These are phyloP conservation scores for Charanyca ferruginea DNA, from an alignment of 2,888 invertebrate genomes.

Conservation along the genomic window DNA sequence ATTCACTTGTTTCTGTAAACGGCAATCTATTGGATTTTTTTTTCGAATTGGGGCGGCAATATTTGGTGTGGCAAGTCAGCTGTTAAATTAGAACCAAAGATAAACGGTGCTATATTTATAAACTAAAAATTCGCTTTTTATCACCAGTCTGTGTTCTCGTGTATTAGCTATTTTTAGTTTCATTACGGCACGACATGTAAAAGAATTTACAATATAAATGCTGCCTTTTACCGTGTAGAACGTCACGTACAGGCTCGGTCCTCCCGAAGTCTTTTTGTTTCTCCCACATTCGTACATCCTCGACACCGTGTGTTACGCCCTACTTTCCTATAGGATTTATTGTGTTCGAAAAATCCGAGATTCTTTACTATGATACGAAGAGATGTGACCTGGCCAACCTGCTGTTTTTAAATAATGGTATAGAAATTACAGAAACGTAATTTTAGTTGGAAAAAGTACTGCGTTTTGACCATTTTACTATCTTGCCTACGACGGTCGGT, in stretches of 20 bases:
- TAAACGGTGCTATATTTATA: too few relatives aligned
- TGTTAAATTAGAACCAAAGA: too few relatives aligned
- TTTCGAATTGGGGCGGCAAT: too few relatives aligned
- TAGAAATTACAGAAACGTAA: too few relatives aligned
- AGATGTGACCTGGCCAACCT: background rate
- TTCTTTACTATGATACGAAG: background rate
- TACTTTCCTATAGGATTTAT: background rate
- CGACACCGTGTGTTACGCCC: too few relatives aligned
- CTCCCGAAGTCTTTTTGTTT: background rate
- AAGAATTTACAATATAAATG: background rate
- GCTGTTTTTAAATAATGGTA: background rate
- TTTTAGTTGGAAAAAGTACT: too few relatives aligned
- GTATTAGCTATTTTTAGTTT: slow-evolving; percentile 7
- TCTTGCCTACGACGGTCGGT: too few relatives aligned
- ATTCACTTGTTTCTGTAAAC: too few relatives aligned
- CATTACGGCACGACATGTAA: background rate
- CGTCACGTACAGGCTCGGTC: background rate
- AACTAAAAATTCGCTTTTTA: too few relatives aligned
- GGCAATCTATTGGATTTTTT: too few relatives aligned
- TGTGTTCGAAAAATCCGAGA: background rate
- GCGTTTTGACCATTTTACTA: too few relatives aligned
- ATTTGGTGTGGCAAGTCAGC: too few relatives aligned
- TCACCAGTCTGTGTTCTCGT: background rate
- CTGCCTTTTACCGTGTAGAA: background rate
- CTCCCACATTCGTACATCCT: background rate